A percentile compares a stretch with the other conserved stretches of the same genome.
Evolutionary conservation across 2,113 vertebrate genomes (phyloP).

Genomic region (Leptosomus discolor): DNA sequence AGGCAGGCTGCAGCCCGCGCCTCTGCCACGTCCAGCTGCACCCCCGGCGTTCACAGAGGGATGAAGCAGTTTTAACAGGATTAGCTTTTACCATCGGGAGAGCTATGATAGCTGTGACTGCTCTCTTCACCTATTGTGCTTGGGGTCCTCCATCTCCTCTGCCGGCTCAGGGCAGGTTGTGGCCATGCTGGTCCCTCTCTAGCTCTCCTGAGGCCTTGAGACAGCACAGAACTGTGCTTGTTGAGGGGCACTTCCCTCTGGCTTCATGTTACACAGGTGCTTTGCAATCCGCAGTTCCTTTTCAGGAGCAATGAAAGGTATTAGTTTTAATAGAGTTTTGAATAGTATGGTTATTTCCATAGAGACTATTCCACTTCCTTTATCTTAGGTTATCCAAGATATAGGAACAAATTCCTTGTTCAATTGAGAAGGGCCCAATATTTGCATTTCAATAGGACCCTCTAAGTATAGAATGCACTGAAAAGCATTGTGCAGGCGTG

Average conservation of each 20-base stretch:
- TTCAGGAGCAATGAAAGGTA: neutral
- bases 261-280: neutral
- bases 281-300: neutral
- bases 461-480: neutral
- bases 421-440: neutral
- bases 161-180: neutral
- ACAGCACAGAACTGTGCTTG: neutral
- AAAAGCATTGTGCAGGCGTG: neutral
- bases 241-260: neutral
- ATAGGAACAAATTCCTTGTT: neutral
- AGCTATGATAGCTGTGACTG: neutral
- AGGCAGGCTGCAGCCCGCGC: neutral
- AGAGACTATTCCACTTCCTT: neutral
- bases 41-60: fast-evolving
- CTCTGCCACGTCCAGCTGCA: neutral
- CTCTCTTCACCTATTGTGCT: neutral
- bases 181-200: neutral
- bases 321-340: neutral
- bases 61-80: neutral
- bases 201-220: fast-evolving
- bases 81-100: neutral
- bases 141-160: neutral
- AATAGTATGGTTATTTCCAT: neutral
- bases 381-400: neutral
- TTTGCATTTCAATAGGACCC: neutral